Evolutionary conservation across 2,113 vertebrate genomes (phyloP).

Genomic region (Megaleporinus macrocephalus): DNA sequence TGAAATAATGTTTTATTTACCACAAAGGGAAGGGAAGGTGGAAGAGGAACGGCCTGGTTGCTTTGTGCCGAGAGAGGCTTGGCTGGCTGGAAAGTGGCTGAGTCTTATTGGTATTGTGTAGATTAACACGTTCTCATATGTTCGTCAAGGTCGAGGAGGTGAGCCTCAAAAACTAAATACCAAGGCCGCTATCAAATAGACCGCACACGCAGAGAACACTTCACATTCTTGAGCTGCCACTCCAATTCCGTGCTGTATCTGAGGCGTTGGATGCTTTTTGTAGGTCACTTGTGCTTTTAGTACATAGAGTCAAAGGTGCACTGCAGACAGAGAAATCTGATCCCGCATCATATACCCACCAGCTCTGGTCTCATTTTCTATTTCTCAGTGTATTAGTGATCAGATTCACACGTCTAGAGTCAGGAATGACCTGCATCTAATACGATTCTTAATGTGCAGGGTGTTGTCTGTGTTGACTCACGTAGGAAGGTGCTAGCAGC

Average conservation of each 20-base stretch:
- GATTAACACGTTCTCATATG: neutral
- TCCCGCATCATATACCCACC: neutral
- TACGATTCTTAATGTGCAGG: neutral
- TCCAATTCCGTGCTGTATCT: neutral
- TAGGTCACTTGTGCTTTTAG: neutral
- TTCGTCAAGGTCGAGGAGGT: neutral
- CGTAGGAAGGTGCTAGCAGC: slow-evolving; percentile 30
- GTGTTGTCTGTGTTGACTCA: slow-evolving; percentile 16
- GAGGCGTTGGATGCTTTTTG: neutral
- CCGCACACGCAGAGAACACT: neutral
- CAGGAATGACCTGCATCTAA: slow-evolving; percentile 10
- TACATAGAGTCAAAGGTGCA: neutral
- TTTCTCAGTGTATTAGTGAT: neutral
- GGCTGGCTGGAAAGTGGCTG: slow-evolving; percentile 37
- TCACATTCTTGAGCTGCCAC: neutral
- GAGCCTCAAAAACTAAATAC: slow-evolving; percentile 4
- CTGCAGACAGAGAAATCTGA: neutral
- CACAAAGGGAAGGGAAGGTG: slow-evolving; percentile 78
- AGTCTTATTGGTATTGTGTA: neutral
- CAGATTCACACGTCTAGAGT: neutral
- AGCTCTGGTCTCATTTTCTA: neutral
- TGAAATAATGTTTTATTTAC: slow-evolving; percentile 85
- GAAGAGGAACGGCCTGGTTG: slow-evolving; percentile 68
- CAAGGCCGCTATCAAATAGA: neutral
- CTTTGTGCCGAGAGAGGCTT: slow-evolving; percentile 59